phyloP scores from a whole-genome alignment of 2,113 vertebrate species.

The Anoura caudifer region DNA sequence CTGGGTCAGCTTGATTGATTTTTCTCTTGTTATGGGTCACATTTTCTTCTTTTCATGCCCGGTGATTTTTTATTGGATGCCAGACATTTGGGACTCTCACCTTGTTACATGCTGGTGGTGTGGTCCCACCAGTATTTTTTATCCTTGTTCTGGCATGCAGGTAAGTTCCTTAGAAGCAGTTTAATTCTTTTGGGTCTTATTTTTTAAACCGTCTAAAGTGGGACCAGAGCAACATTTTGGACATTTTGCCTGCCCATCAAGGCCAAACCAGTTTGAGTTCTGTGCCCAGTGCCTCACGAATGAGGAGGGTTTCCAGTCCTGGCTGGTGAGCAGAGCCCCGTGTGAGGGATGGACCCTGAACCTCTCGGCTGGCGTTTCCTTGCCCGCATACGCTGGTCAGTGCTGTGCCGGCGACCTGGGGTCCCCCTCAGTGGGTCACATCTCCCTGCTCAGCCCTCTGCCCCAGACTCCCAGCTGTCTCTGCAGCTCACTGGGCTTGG shows the following conservation, averaged over 20 bases:
- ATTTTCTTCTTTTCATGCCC: background rate
- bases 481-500: background rate
- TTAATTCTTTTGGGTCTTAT: background rate
- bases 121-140: background rate
- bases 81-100: background rate
- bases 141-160: background rate
- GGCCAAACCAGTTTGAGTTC: background rate
- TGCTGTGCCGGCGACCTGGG: background rate
- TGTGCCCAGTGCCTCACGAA: rapidly evolving
- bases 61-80: background rate
- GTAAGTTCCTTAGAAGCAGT: background rate
- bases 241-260: background rate
- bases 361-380: rapidly evolving
- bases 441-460: background rate
- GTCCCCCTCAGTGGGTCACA: background rate
- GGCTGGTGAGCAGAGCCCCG: too few relatives aligned
- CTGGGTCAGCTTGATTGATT: background rate
- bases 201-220: background rate
- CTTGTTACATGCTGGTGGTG: background rate
- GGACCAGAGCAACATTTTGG: background rate
- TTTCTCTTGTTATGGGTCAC: background rate
- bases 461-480: background rate
- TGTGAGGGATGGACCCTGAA: background rate
- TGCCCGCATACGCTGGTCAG: rapidly evolving
- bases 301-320: background rate